Base-by-base conservation (phyloP, 2,888 invertebrate genomes). In the Polyploca ridens region DNA sequence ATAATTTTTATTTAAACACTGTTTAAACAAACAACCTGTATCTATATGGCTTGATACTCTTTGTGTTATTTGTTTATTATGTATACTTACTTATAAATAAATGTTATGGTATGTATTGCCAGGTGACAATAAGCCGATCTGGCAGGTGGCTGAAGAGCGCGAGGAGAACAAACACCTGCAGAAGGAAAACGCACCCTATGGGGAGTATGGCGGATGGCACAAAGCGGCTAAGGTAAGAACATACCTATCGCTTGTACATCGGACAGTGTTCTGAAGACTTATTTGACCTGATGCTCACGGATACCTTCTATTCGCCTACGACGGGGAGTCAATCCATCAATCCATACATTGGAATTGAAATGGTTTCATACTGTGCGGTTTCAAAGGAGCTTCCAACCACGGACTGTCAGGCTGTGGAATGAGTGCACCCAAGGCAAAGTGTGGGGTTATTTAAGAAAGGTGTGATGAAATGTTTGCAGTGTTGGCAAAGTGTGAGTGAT, bases 61-160 rank as follows among this genome's bases (percentile, higher is more conserved):
- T n/a, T 54, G 54, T 63, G 19, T 65, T 66, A 38, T 64, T 57
- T 68, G 35, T 65, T 11, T 35, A 62, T 35, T 65, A 16, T 60
- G 60, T 19, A 57, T 46, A 64, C 58, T 63, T 62, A 33, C 58
- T 62, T 61, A 44, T 59, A 46, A 11, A 14, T 62, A 57, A 65
- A 19, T 14, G 33, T 5, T 58, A 57, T 44, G 60, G n/a, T 46
- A 10, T 69, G 49, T 66, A 60, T 67, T 69, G 62, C 57, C 94
- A 97, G 97, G 96, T 66, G 98, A 98, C 90, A 98, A 98, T 94
- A 99, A 98, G 91, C 98, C 98, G 11, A 99, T 99, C 86, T 98
- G 98, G 98, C 97, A 99, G 95, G 98, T 99, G 82, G 99, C 99
- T 0, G 99, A 99, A 90, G 99, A 99, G 85, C 95, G 99, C 5